Percentiles rank a stretch among this genome's conserved stretches.
These are phyloP conservation scores for Frankliniella intonsa DNA, from an alignment of 2,888 invertebrate genomes.

Conservation along the genomic window DNA sequence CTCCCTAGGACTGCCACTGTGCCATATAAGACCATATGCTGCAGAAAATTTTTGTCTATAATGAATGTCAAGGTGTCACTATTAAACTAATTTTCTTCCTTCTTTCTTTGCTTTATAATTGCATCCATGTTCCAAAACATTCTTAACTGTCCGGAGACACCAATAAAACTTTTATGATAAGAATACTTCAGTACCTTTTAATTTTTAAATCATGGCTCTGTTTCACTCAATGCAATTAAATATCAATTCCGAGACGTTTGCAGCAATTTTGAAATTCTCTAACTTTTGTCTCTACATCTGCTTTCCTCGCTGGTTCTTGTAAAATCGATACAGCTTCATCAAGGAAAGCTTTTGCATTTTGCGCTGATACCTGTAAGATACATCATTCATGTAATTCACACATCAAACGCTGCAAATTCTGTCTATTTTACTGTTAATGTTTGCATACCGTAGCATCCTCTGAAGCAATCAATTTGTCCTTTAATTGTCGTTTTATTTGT, in stretches of 20 bases:
- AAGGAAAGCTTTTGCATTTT: slow-evolving; percentile 21
- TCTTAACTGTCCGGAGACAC: background rate
- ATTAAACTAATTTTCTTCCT: background rate
- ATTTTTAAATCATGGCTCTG: too few species aligned
- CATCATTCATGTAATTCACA: slow-evolving; percentile 27
- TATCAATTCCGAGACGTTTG: background rate
- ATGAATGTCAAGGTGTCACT: background rate
- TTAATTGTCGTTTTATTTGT: slow-evolving; percentile 54
- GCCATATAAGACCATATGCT: background rate
- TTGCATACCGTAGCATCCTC: slow-evolving; percentile 52
- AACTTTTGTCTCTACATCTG: background rate
- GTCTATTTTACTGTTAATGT: background rate
- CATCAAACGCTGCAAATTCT: background rate
- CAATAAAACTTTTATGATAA: background rate
- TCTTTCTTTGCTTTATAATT: slow-evolving; percentile 3
- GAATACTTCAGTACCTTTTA: too few species aligned
- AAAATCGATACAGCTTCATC: background rate
- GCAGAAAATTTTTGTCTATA: background rate
- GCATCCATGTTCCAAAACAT: background rate
- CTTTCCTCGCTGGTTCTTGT: background rate
- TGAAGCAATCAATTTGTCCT: slow-evolving; percentile 52
- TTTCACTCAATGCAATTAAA: too few species aligned
- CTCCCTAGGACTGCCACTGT: background rate
- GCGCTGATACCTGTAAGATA: slow-evolving; percentile 32
- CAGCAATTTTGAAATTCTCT: background rate